A percentile compares a stretch with the other conserved stretches of the same genome.
Conservation (phyloP, 2,888 invertebrate species). For the Morpho helenor region DNA sequence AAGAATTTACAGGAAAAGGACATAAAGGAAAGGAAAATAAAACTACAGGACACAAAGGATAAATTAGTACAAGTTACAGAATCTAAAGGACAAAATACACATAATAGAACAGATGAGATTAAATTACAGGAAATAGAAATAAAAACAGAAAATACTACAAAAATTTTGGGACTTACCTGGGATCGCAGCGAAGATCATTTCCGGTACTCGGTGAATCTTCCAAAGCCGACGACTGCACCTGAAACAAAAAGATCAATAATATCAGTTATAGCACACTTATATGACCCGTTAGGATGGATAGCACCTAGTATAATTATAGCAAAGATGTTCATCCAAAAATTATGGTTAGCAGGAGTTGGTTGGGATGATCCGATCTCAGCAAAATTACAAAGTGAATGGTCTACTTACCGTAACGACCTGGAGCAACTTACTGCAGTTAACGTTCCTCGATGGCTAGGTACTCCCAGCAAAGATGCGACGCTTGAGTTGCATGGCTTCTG, state of each 20-base stretch:
- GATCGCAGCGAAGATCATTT: constrained; percentile 7
- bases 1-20: not conserved
- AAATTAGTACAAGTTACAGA: not conserved
- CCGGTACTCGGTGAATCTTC: constrained; percentile 4
- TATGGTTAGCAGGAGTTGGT: too few relatives aligned
- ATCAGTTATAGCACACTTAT: constrained; percentile 21
- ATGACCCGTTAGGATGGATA: constrained; percentile 8
- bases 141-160: constrained; percentile 6
- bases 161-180: constrained; percentile 17
- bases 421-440: constrained; percentile 8
- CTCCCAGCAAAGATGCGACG: not conserved
- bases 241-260: constrained; percentile 17
- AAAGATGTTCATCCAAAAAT: too few relatives aligned
- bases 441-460: constrained; percentile 25
- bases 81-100: not conserved
- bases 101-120: not conserved
- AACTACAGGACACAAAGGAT: not conserved
- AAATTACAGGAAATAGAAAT: not conserved
- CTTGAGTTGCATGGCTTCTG: constrained; percentile 30
- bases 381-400: constrained; percentile 20
- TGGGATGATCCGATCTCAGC: constrained; percentile 16
- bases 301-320: too few relatives aligned
- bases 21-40: not conserved
- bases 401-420: constrained; percentile 21
- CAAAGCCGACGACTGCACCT: not conserved